phyloP scores from a whole-genome alignment of 2,797 vertebrate species.

The Enteromius paludinosus region DNA sequence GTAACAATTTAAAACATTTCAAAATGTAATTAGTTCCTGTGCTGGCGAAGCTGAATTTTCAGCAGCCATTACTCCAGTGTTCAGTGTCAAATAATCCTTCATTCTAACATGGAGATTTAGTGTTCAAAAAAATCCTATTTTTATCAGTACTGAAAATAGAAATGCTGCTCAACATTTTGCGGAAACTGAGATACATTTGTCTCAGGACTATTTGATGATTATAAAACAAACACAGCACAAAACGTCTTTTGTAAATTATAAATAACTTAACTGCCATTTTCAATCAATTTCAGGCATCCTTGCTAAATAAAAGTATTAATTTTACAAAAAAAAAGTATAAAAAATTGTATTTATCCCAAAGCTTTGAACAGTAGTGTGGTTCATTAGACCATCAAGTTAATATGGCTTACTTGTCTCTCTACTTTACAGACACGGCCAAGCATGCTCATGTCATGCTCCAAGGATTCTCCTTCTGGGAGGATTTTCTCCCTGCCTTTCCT shows the following conservation, averaged over 20 bases:
- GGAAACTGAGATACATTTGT: not conserved
- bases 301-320: not conserved
- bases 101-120: not conserved
- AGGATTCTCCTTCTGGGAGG: slow-evolving; percentile 86
- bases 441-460: slow-evolving; percentile 94
- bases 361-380: not conserved
- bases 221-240: not conserved
- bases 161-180: not conserved
- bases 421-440: slow-evolving; percentile 95
- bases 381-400: not conserved
- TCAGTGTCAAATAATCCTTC: not conserved
- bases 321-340: not conserved
- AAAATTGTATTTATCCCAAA: not conserved
- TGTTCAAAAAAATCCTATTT: not conserved
- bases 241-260: not conserved
- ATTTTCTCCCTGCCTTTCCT: slow-evolving; percentile 94
- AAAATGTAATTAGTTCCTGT: not conserved
- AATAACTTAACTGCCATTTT: not conserved
- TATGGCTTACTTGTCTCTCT: slow-evolving; percentile 89
- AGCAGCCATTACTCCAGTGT: not conserved
- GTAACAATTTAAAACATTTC: not conserved
- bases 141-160: not conserved
- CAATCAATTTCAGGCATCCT: not conserved
- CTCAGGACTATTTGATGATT: not conserved
- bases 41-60: not conserved